A percentile compares a stretch with the other conserved stretches of the same genome.
These are phyloP conservation scores for Nemurella pictetii DNA, from an alignment of 2,888 invertebrate genomes.

Conservation along the genomic window DNA sequence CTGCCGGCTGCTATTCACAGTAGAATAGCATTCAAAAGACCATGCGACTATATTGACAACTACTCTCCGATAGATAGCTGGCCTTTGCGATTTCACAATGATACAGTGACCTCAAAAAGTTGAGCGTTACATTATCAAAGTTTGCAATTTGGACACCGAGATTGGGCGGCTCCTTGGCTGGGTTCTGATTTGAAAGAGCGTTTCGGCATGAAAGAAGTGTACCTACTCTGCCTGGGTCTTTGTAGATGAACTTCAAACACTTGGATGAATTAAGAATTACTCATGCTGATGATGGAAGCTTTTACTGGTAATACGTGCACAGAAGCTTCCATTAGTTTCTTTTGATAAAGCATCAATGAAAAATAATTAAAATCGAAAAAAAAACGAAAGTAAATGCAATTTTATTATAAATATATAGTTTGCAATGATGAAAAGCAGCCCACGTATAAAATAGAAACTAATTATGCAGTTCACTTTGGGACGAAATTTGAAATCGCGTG, in stretches of 20 bases:
- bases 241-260: conserved; percentile 15
- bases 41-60: not conserved
- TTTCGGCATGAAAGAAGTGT: not conserved
- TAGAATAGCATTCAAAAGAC: not conserved
- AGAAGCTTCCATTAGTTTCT: not conserved
- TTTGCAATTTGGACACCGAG: not conserved
- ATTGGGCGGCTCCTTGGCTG: not conserved
- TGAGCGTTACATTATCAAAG: not conserved
- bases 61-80: not conserved
- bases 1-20: not conserved
- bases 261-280: conserved; percentile 19
- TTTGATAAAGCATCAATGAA: not conserved
- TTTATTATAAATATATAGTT: not conserved
- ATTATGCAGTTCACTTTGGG: not conserved
- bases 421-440: not conserved
- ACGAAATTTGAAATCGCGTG: not conserved
- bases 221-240: not conserved
- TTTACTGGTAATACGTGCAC: not conserved
- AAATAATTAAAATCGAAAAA: not conserved
- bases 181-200: not conserved
- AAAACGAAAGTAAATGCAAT: not conserved
- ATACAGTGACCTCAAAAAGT: conserved; percentile 1
- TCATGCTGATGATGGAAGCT: not conserved
- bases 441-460: not conserved
- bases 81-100: not conserved